These are phyloP conservation scores for Diploscapter pachys DNA, from an alignment of 1,140 invertebrate species.

Conservation along the genomic window DNA sequence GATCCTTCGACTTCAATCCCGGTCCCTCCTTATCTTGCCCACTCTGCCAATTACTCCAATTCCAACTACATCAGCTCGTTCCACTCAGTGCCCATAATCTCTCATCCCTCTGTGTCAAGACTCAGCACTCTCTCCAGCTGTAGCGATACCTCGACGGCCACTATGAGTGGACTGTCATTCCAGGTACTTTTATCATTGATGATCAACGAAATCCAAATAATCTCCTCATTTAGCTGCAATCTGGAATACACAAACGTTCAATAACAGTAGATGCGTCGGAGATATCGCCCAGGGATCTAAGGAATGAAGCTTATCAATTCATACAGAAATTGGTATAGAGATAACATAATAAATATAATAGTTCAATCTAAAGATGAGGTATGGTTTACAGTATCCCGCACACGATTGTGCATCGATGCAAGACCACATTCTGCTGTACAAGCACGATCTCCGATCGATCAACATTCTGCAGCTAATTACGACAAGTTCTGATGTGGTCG, in stretches of 20 bases:
- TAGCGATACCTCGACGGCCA: no score
- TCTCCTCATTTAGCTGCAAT: constrained; percentile 17
- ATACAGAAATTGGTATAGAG: constrained; percentile 24
- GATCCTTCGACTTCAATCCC: no score
- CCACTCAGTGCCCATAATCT: no score
- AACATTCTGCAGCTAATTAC: constrained; percentile 55
- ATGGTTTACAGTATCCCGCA: constrained; percentile 27
- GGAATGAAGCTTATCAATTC: constrained; percentile 47
- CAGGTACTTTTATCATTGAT: no score
- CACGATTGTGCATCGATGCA: constrained; percentile 27
- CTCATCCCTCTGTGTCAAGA: no score
- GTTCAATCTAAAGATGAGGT: not conserved
- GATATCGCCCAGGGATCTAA: constrained; percentile 43
- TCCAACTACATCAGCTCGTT: no score
- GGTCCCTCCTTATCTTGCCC: no score
- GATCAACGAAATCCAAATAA: no score
- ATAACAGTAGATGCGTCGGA: constrained; percentile 39
- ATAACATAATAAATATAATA: not conserved
- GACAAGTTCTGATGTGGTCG: constrained; percentile 45
- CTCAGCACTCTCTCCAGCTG: no score
- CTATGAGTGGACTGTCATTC: no score
- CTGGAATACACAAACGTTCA: constrained; percentile 38
- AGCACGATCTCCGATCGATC: constrained; percentile 56
- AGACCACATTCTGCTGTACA: constrained; percentile 54
- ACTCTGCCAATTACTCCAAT: no score